These are phyloP conservation scores for Opisthograptis luteolata DNA, from an alignment of 2,888 invertebrate species.

Conservation along the genomic window DNA sequence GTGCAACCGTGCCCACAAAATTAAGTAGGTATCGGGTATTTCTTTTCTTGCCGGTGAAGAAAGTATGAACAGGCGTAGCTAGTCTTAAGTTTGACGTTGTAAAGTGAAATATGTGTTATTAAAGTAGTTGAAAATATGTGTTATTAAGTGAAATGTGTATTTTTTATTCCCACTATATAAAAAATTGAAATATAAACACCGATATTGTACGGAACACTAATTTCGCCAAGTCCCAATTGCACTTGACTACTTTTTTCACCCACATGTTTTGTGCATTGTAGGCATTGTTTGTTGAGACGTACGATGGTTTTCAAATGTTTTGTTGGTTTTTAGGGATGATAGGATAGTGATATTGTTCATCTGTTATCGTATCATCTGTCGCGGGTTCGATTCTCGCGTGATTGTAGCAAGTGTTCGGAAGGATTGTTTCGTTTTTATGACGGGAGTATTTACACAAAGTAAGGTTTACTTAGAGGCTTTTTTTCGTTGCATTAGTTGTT, in stretches of 20 bases:
- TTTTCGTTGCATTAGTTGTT: too few relatives aligned
- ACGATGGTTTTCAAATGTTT: neutral
- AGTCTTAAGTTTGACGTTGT: too few relatives aligned
- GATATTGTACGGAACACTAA: neutral
- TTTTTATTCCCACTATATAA: too few relatives aligned
- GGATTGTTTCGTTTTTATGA: neutral
- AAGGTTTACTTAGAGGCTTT: too few relatives aligned
- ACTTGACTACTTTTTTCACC: neutral
- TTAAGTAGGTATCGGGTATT: too few relatives aligned
- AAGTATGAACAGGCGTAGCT: too few relatives aligned
- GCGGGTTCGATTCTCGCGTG: neutral
- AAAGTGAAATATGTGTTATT: too few relatives aligned
- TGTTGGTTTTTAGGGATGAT: constrained; percentile 4
- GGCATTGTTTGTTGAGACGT: neutral
- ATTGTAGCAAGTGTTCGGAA: constrained; percentile 1
- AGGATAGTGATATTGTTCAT: constrained; percentile 9
- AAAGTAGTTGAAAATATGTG: too few relatives aligned
- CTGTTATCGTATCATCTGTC: constrained; percentile 6
- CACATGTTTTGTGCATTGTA: neutral
- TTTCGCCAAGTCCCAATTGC: neutral
- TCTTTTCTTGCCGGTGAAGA: too few relatives aligned
- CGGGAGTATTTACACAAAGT: neutral
- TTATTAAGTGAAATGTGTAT: too few relatives aligned
- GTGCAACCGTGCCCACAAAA: too few relatives aligned
- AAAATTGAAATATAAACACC: too few relatives aligned